Conservation (phyloP, 2,797 vertebrate species). For the Protosalanx chinensis region DNA sequence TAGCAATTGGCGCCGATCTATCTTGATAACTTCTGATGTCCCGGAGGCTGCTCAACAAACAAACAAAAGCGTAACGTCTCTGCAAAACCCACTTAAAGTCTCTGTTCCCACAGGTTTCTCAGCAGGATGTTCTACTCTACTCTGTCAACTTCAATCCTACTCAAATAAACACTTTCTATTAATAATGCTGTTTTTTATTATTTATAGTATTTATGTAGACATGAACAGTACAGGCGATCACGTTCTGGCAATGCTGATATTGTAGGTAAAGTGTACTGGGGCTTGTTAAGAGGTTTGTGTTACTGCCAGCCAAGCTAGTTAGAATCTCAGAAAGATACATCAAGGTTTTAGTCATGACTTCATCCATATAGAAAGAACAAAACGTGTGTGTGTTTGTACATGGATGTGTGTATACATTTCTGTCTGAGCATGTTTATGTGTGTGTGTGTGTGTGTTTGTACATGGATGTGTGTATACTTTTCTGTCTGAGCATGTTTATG, state of each 20-base stretch:
- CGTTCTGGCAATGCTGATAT: no score
- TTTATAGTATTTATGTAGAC: not conserved
- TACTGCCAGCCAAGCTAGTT: no score
- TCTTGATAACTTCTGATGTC: conserved; percentile 30
- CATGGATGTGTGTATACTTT: no score
- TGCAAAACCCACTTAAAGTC: conserved; percentile 19
- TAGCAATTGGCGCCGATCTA: conserved; percentile 28
- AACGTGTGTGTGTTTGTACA: no score
- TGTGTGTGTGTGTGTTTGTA: no score
- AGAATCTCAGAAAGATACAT: no score
- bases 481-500: not conserved
- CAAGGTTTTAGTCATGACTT: no score
- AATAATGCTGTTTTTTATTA: not conserved
- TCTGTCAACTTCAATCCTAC: not conserved
- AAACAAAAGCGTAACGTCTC: conserved; percentile 3
- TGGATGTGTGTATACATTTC: no score
- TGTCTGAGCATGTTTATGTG: not conserved
- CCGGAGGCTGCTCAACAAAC: conserved; percentile 24
- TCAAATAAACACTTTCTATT: not conserved
- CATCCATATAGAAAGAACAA: no score
- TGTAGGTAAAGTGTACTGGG: no score
- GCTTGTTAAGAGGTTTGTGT: no score
- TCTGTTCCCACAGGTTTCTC: conserved; percentile 11
- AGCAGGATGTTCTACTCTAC: not conserved
- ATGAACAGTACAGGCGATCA: conserved; percentile 44